A percentile compares a stretch with the other conserved stretches of the same genome.
Conservation (phyloP, 2,113 vertebrate genomes). For the Zosterops japonicus region DNA sequence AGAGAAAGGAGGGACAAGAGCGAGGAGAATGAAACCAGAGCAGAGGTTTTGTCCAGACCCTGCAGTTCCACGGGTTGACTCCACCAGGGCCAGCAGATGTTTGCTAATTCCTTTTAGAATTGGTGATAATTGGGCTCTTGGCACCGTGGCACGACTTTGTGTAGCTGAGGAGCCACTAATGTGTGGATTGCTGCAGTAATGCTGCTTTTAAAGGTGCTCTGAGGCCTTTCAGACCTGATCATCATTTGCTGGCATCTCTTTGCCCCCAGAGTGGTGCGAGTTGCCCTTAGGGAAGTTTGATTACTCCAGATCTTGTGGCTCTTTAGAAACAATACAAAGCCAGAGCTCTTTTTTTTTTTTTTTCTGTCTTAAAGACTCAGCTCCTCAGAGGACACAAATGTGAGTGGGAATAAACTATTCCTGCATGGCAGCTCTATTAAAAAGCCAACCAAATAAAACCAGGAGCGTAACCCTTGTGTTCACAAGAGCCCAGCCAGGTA, state of each 20-base stretch:
- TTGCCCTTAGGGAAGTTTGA: background rate
- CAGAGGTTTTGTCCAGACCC: background rate
- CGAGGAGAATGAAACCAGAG: background rate
- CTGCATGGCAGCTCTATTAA: background rate
- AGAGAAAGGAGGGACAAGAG: background rate
- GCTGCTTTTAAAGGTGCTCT: background rate
- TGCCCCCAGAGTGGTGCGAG: background rate
- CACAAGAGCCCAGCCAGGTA: background rate
- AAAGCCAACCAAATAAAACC: background rate
- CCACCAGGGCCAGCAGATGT: background rate
- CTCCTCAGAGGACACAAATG: background rate
- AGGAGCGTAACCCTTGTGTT: background rate
- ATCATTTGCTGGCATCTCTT: background rate
- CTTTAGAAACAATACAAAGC: background rate
- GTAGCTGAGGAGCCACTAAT: background rate
- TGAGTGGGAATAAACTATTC: background rate
- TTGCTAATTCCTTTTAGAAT: background rate
- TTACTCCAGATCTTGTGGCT: background rate
- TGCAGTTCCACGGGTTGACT: background rate
- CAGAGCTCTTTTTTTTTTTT: background rate
- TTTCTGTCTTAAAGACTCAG: background rate
- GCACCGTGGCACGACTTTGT: background rate
- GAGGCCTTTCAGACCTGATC: background rate
- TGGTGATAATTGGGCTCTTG: background rate
- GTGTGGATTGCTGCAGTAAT: background rate